A percentile compares a stretch with the other conserved stretches of the same genome.
These are phyloP conservation scores for Strix aluco DNA, from an alignment of 2,113 vertebrate species.

Conservation along the genomic window DNA sequence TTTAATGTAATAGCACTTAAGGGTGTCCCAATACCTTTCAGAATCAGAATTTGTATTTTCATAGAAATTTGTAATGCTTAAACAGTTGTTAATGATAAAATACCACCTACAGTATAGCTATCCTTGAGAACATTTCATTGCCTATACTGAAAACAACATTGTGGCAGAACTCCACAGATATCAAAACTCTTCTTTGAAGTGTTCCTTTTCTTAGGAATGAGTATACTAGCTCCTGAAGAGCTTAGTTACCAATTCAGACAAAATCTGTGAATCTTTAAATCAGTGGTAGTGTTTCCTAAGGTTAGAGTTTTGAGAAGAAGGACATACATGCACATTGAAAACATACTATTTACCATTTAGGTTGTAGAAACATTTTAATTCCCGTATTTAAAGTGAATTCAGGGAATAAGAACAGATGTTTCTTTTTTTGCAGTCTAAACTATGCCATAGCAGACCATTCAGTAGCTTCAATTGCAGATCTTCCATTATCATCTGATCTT, in stretches of 20 bases:
- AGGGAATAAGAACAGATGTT: not conserved
- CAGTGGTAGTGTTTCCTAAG: not conserved
- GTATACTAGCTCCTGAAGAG: not conserved
- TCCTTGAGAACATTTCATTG: not conserved
- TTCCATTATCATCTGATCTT: not conserved
- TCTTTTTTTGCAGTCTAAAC: not conserved
- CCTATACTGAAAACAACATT: not conserved
- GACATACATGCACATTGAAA: not conserved
- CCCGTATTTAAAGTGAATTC: not conserved
- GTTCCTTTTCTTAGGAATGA: not conserved
- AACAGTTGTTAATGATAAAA: not conserved
- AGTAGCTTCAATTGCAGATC: not conserved
- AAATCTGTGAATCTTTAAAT: not conserved
- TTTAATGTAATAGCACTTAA: not conserved
- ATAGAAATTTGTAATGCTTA: not conserved
- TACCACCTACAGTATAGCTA: not conserved
- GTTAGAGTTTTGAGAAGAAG: not conserved
- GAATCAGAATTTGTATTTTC: not conserved
- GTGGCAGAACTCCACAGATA: not conserved
- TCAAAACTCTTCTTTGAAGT: not conserved
- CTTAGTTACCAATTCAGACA: not conserved
- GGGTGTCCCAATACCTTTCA: not conserved
- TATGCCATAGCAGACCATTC: not conserved
- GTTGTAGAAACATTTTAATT: constrained; percentile 31
- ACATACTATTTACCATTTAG: constrained; percentile 9